Percentiles rank a stretch among this genome's conserved stretches.
Evolutionary conservation across 2,113 vertebrate species (phyloP).

Genomic region (Vulpes vulpes): DNA sequence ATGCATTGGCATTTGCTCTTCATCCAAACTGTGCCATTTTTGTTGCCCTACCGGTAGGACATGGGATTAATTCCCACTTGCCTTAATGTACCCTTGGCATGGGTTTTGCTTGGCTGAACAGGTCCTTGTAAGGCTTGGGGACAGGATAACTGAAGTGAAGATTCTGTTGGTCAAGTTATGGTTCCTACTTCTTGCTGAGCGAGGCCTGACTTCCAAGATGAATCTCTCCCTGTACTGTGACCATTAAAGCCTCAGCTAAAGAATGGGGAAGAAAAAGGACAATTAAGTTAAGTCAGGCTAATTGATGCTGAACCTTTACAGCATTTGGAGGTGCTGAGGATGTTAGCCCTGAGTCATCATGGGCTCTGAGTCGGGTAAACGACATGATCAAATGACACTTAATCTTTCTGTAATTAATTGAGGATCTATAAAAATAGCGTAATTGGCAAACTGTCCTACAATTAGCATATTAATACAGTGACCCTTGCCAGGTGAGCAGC

Average conservation of each 20-base stretch:
- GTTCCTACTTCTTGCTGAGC: background rate
- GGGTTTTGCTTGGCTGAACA: background rate
- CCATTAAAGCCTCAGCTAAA: background rate
- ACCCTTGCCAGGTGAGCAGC: conserved; percentile 82
- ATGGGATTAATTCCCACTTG: accelerated
- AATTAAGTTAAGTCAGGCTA: background rate
- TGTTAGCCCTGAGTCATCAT: background rate
- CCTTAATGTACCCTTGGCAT: accelerated
- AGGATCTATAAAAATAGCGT: conserved; percentile 79
- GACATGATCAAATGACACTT: conserved; percentile 60
- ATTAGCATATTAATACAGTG: conserved; percentile 83
- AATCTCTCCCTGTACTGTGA: accelerated
- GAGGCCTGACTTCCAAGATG: background rate
- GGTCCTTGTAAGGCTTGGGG: background rate
- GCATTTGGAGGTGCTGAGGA: background rate
- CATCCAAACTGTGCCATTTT: accelerated
- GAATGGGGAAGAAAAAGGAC: background rate
- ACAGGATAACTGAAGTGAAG: background rate
- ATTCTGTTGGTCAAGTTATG: accelerated
- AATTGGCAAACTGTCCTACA: conserved; percentile 81
- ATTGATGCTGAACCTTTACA: background rate
- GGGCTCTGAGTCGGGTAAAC: background rate
- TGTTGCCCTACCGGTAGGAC: accelerated
- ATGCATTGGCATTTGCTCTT: accelerated
- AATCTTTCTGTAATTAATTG: conserved; percentile 82